Evolutionary conservation across 1,140 invertebrate genomes (phyloP).

Genomic region (Drosophila seguyi): DNA sequence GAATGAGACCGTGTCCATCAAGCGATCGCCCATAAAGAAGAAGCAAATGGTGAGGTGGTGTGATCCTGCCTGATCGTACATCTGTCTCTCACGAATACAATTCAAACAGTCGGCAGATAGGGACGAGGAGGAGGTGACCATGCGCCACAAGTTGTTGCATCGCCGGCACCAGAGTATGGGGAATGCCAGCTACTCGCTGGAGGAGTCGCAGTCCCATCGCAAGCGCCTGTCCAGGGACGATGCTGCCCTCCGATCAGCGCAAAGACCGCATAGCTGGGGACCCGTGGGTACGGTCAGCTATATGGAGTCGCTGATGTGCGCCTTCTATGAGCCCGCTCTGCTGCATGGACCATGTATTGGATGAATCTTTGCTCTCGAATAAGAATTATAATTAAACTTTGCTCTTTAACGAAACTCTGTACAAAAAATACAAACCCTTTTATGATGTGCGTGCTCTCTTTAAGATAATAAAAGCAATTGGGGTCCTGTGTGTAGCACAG

Average conservation of each 20-base stretch:
- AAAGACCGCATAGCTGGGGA: slow-evolving; percentile 83
- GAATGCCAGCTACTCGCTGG: slow-evolving; percentile 75
- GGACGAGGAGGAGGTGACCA: slow-evolving; percentile 63
- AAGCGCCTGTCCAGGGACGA: slow-evolving; percentile 64
- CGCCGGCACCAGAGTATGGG: slow-evolving; percentile 79
- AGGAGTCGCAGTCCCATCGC: slow-evolving; percentile 51
- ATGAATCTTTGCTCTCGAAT: slow-evolving; percentile 61
- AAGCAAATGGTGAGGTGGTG: slow-evolving; percentile 61
- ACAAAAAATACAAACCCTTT: slow-evolving; percentile 53
- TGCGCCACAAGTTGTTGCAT: slow-evolving; percentile 76
- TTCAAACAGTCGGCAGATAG: slow-evolving; percentile 54
- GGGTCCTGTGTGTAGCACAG: slow-evolving; percentile 60
- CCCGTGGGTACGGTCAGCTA: slow-evolving; percentile 82
- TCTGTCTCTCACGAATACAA: slow-evolving; percentile 4
- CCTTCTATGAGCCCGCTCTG: slow-evolving; percentile 75
- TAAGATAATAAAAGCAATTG: slow-evolving; percentile 64
- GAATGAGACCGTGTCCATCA: slow-evolving; percentile 82
- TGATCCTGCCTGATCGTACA: not conserved
- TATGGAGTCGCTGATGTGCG: slow-evolving; percentile 81
- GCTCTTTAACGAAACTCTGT: slow-evolving; percentile 52
- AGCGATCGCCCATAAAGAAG: slow-evolving; percentile 61
- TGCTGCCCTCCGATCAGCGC: slow-evolving; percentile 34
- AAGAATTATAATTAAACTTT: slow-evolving; percentile 24
- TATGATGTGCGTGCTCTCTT: slow-evolving; percentile 63
- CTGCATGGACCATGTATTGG: slow-evolving; percentile 85